A percentile compares a stretch with the other conserved stretches of the same genome.
phyloP scores from a whole-genome alignment of 2,888 invertebrate species.

The Pachycephus smyrnensis region DNA sequence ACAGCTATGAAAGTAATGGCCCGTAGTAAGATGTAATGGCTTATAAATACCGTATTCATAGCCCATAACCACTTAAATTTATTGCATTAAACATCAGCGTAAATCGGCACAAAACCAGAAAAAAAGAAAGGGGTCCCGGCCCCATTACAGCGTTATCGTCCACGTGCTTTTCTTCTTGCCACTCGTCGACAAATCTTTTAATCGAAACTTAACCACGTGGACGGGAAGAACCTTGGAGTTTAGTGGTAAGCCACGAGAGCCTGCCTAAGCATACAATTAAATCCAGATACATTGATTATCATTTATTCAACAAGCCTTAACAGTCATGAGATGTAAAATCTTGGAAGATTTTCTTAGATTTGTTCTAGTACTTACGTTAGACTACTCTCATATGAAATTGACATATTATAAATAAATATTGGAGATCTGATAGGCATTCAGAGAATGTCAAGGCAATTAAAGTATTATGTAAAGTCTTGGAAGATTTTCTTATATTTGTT shows the following conservation, averaged over 20 bases:
- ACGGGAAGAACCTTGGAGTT: background rate
- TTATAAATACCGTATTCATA: slow-evolving; percentile 29
- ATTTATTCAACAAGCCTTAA: background rate
- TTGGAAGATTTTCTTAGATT: background rate
- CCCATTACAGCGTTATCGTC: background rate
- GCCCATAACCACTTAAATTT: slow-evolving; percentile 20
- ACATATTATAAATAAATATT: background rate
- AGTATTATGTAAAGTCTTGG: background rate
- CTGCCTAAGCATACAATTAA: too few species aligned
- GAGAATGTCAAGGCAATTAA: background rate
- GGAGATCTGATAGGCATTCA: background rate
- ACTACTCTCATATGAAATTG: background rate
- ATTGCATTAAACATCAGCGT: slow-evolving; percentile 18
- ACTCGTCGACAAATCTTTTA: background rate
- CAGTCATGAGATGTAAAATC: background rate
- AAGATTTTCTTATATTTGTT: background rate
- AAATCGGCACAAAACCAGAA: background rate
- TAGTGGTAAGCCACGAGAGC: background rate
- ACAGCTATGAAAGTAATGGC: slow-evolving; percentile 18
- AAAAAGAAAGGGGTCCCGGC: background rate
- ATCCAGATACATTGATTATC: background rate
- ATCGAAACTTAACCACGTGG: background rate
- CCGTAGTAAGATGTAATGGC: slow-evolving; percentile 26
- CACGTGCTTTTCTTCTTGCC: background rate
- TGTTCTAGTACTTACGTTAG: background rate